A percentile compares a stretch with the other conserved stretches of the same genome.
These are phyloP conservation scores for Acanthurus leucopareius DNA, from an alignment of 2,797 vertebrate species.

Conservation along the genomic window DNA sequence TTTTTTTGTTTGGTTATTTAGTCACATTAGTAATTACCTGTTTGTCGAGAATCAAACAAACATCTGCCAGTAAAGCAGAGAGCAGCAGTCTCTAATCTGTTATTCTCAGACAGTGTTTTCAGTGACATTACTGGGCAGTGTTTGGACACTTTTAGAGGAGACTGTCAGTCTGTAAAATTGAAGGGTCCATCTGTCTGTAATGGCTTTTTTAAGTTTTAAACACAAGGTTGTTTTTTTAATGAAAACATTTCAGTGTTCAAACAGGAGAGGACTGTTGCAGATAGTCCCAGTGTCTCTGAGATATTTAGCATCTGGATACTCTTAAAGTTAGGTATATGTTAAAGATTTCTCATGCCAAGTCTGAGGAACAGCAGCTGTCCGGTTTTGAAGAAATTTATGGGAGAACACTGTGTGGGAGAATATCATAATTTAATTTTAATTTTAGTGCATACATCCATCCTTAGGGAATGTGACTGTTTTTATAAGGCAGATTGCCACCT, in stretches of 20 bases:
- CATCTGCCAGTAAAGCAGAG: conserved; percentile 62
- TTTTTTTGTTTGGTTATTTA: conserved; percentile 32
- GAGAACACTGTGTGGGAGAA: background rate
- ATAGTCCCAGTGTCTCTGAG: background rate
- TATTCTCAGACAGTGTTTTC: conserved; percentile 26
- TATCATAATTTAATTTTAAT: no score
- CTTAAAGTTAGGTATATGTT: background rate
- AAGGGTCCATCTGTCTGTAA: conserved; percentile 19
- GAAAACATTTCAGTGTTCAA: conserved; percentile 20
- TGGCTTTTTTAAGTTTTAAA: conserved; percentile 24
- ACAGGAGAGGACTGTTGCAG: conserved; percentile 19
- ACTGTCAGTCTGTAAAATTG: conserved; percentile 8
- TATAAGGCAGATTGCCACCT: background rate
- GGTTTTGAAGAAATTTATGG: background rate
- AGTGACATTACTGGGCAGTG: conserved; percentile 19
- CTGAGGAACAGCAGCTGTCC: background rate
- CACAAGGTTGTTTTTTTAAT: conserved; percentile 7
- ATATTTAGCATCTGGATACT: conserved; percentile 11
- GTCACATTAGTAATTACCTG: conserved; percentile 50
- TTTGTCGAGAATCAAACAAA: conserved; percentile 56
- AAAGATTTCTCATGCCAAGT: conserved; percentile 2
- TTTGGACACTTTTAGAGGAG: conserved; percentile 31
- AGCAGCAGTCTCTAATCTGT: conserved; percentile 43
- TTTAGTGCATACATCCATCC: conserved; percentile 9
- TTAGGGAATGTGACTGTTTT: background rate